These are phyloP conservation scores for Saccostrea glomerata DNA, from an alignment of 1,140 invertebrate genomes.

Conservation along the genomic window DNA sequence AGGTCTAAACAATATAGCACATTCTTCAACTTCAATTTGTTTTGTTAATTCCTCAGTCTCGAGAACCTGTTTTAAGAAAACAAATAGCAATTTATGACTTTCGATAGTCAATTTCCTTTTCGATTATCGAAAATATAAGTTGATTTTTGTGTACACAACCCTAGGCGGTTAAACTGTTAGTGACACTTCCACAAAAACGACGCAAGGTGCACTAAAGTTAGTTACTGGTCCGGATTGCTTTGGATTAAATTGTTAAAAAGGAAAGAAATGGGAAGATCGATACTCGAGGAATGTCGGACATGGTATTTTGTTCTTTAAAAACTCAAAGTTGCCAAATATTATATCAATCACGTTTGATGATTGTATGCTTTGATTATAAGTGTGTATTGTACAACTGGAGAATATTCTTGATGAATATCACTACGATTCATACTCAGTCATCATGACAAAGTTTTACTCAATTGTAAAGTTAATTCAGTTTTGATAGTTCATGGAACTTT, in stretches of 20 bases:
- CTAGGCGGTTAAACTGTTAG: neutral
- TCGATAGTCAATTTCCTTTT: slow-evolving; percentile 34
- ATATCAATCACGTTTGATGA: slow-evolving; percentile 5
- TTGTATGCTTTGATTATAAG: neutral
- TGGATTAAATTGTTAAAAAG: slow-evolving; percentile 9
- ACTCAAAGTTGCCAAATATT: neutral
- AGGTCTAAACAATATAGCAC: neutral
- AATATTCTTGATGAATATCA: no score
- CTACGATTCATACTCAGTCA: neutral
- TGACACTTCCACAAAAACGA: slow-evolving; percentile 10
- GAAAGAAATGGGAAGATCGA: neutral
- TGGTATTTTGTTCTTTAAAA: neutral
- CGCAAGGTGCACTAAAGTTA: neutral
- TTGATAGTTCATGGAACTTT: neutral
- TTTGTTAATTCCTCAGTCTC: slow-evolving; percentile 13
- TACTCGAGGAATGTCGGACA: slow-evolving; percentile 26
- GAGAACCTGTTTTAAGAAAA: slow-evolving; percentile 20
- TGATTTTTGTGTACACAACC: slow-evolving; percentile 8
- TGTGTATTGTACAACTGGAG: neutral
- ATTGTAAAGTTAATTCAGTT: neutral
- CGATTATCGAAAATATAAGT: slow-evolving; percentile 34
- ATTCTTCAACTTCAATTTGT: neutral
- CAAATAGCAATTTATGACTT: slow-evolving; percentile 16
- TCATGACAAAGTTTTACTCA: neutral
- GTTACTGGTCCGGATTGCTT: neutral